These are phyloP conservation scores for Trinectes maculatus DNA, from an alignment of 2,113 vertebrate species.

Conservation along the genomic window DNA sequence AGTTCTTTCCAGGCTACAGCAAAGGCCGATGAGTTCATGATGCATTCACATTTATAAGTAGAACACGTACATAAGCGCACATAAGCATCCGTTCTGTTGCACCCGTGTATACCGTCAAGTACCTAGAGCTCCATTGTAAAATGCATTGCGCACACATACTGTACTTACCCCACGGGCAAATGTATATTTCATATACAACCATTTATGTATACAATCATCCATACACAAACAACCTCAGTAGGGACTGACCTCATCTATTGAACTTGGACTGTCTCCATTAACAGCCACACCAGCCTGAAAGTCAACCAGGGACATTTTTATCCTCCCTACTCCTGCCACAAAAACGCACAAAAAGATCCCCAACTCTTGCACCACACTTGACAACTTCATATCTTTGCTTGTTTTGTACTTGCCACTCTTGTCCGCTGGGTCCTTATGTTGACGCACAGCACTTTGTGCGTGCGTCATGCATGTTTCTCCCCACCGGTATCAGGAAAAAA, in stretches of 20 bases:
- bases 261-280: conserved; percentile 68
- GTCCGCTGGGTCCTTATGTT: conserved; percentile 13
- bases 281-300: conserved; percentile 80
- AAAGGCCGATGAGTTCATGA: conserved; percentile 93
- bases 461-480: conserved; percentile 15
- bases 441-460: conserved; percentile 8
- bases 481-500: conserved; percentile 6
- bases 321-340: conserved; percentile 34
- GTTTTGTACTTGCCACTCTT: not conserved
- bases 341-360: conserved; percentile 40
- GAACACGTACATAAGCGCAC: conserved; percentile 45
- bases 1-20: conserved; percentile 99
- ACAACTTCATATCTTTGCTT: conserved; percentile 18
- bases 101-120: conserved; percentile 56
- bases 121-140: conserved; percentile 69
- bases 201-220: conserved; percentile 76
- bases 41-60: conserved; percentile 36
- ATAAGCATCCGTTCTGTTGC: conserved; percentile 58
- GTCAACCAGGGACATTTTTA: conserved; percentile 57
- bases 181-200: conserved; percentile 72
- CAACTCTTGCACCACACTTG: conserved; percentile 13
- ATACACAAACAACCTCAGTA: conserved; percentile 78
- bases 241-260: conserved; percentile 73
- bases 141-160: conserved; percentile 63
- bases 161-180: conserved; percentile 65